A percentile compares a stretch with the other conserved stretches of the same genome.
These are phyloP conservation scores for Sceloporus undulatus DNA, from an alignment of 2,113 vertebrate genomes.

Conservation along the genomic window DNA sequence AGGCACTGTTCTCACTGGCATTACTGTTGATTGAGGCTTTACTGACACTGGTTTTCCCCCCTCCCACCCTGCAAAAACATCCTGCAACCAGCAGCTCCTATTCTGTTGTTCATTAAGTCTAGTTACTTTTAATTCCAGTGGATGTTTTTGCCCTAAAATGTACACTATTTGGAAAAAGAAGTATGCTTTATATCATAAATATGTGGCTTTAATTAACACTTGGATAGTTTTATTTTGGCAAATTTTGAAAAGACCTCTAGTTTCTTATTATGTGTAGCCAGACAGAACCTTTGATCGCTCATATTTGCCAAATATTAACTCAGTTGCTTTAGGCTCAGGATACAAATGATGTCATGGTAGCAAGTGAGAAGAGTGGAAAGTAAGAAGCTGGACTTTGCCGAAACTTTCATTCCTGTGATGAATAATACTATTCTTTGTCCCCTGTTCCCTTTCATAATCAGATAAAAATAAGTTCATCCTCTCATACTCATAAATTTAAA, in stretches of 20 bases:
- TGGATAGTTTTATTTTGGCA: conserved; percentile 30
- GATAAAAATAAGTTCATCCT: not conserved
- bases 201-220: conserved; percentile 23
- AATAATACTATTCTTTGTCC: conserved; percentile 21
- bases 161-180: conserved; percentile 5
- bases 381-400: conserved; percentile 3
- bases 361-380: conserved; percentile 17
- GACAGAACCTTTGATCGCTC: conserved; percentile 23
- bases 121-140: conserved; percentile 1
- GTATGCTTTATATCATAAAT: conserved; percentile 20
- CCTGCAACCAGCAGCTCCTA: not conserved
- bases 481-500: not conserved
- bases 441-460: conserved; percentile 11
- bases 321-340: conserved; percentile 18
- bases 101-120: conserved; percentile 1
- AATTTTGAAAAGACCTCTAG: conserved; percentile 14
- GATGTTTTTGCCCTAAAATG: conserved; percentile 8
- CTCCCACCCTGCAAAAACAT: not conserved
- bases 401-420: conserved; percentile 21
- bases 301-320: conserved; percentile 27
- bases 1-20: not conserved
- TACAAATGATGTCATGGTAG: conserved; percentile 31
- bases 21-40: not conserved
- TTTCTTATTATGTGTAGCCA: conserved; percentile 24
- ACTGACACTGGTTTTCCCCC: not conserved